These are phyloP conservation scores for Saccopteryx bilineata DNA, from an alignment of 2,113 vertebrate species.

Conservation along the genomic window DNA sequence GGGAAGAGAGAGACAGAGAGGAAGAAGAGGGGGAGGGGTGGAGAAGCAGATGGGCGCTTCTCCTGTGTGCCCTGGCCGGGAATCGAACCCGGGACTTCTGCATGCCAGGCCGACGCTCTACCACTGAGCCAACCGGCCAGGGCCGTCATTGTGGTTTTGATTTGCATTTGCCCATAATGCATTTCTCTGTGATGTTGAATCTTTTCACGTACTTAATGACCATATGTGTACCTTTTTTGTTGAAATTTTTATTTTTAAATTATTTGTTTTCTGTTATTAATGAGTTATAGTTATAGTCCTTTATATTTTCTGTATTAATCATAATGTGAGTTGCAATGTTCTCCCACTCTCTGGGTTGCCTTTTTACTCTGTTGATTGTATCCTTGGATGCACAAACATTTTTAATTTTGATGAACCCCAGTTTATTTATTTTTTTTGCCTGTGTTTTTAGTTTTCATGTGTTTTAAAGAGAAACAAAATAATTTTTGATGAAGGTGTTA, in stretches of 20 bases:
- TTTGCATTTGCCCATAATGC: neutral
- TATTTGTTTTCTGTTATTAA: neutral
- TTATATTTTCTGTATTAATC: neutral
- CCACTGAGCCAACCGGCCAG: too few relatives aligned
- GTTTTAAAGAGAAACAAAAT: constrained; percentile 16
- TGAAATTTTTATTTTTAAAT: neutral
- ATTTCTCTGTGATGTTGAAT: neutral
- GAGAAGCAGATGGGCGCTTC: too few relatives aligned
- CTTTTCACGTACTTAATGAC: neutral
- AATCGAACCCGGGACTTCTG: too few relatives aligned
- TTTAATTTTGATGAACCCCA: neutral
- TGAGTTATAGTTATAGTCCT: neutral
- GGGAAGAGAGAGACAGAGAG: too few relatives aligned
- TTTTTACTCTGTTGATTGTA: neutral
- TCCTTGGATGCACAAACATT: neutral
- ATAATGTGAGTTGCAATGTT: neutral
- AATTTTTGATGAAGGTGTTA: neutral
- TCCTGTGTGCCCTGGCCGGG: too few relatives aligned
- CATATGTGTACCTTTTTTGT: neutral
- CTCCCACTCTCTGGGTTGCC: neutral
- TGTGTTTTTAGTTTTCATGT: neutral
- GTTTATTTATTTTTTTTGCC: neutral
- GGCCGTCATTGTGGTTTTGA: constrained; percentile 16
- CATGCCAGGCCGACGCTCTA: too few relatives aligned
- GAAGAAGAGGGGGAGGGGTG: too few relatives aligned